Evolutionary conservation across 2,113 vertebrate genomes (phyloP).

Genomic region (Parus major): DNA sequence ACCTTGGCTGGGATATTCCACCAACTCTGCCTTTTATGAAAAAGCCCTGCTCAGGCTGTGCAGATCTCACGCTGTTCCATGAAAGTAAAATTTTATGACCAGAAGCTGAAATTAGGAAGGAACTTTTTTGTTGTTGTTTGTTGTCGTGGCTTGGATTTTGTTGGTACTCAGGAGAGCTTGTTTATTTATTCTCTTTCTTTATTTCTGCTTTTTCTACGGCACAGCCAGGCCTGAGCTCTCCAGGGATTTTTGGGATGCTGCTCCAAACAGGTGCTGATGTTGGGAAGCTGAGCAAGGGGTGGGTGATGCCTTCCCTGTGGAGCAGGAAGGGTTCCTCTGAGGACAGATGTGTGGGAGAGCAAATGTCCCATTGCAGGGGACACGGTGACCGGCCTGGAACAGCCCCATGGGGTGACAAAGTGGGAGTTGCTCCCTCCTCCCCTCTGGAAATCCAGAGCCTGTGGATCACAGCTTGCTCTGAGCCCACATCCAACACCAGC

Average conservation of each 20-base stretch:
- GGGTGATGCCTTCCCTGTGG: background rate
- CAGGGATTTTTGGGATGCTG: background rate
- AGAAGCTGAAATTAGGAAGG: conserved; percentile 60
- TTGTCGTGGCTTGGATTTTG: background rate
- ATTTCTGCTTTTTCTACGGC: background rate
- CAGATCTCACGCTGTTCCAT: conserved; percentile 50
- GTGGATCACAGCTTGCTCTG: background rate
- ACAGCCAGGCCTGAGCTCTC: background rate
- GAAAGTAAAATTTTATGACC: conserved; percentile 60
- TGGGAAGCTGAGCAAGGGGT: background rate
- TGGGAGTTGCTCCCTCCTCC: background rate
- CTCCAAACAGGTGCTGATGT: background rate
- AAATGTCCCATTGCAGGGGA: background rate
- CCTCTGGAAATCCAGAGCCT: background rate
- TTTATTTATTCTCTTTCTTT: background rate
- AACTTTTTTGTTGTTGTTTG: background rate
- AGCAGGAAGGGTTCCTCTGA: background rate
- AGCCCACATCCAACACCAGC: background rate
- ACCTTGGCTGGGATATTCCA: conserved; percentile 45
- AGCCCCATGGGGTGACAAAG: background rate
- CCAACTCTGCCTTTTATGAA: conserved; percentile 47
- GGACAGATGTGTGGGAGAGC: background rate
- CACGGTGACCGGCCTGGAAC: background rate
- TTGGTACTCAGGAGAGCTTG: background rate
- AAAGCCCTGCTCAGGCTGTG: background rate